Evolutionary conservation across 2,797 vertebrate species (phyloP), one percentile per base, ranked within the genome.

Genomic region (Lepus townsendii): DNA sequence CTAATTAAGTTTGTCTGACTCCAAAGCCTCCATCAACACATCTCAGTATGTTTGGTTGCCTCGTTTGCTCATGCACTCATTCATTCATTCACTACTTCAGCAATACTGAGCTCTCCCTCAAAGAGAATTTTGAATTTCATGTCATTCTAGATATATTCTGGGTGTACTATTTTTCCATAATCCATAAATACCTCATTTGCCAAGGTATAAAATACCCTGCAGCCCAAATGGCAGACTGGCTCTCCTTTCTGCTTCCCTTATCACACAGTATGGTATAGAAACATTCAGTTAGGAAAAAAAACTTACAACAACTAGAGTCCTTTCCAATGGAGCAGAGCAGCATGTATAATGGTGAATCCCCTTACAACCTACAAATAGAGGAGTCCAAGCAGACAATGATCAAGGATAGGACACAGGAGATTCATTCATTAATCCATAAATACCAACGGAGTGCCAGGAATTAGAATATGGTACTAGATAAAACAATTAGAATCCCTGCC

Each of bases 1-100:
- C n/a, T 69, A 75, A 83, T 88, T 94, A 95, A 95, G 10, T n/a
- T 26, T 83, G 75, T 76, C 69, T 91, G 76, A 69, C 16, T 75
- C 24, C 35, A 63, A 93, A 79, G 42, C n/a, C 42, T 79, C 54
- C 9, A 13, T 62, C 63, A 83, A 52, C 14, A 69, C 91, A 93
- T 94, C 26, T 24, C 24, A 91, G 20, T 68, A 20, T 86, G 66
- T 83, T 19, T 83, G 47, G 8, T n/a, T 86, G 79, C 19, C 11
- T 66, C 10, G 35, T 47, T 24, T 47, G 66, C 79, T 91, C 26
- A 24, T 35, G 66, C 69, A 82, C 72, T 73, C 30, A 22, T 47
- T 47, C 42, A 47, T 47, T 47, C 42, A 47, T 47, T 47, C 42
- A 47, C 19, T 71, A 42, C 77, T 50, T 96, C n/a, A 88, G 30